Evolutionary conservation across 2,888 invertebrate species (phyloP).

Genomic region (Syrista parreyssii): DNA sequence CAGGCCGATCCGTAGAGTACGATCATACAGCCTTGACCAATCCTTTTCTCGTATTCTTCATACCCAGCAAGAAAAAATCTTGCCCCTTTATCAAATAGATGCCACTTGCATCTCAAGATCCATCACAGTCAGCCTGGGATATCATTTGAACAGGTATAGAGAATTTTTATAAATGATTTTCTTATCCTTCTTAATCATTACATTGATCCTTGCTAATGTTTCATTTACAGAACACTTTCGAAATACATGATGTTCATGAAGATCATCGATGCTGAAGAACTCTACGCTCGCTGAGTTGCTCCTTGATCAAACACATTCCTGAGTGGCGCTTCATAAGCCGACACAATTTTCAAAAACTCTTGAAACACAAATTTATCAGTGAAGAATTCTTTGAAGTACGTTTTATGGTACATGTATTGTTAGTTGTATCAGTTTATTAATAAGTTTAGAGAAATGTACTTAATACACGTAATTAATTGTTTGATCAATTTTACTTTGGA

Average conservation of each 20-base stretch:
- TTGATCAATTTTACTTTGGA: conserved; percentile 13
- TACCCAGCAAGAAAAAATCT: neutral
- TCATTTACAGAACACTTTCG: neutral
- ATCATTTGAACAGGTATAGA: neutral
- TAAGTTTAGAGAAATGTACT: neutral
- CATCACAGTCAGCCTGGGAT: neutral
- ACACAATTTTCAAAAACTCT: neutral
- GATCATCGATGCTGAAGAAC: neutral
- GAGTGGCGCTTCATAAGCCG: neutral
- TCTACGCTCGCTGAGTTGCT: neutral
- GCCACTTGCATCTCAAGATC: neutral
- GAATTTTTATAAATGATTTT: neutral
- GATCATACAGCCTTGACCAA: neutral
- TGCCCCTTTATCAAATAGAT: neutral
- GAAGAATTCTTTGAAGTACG: neutral
- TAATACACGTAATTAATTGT: neutral
- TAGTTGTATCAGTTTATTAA: neutral
- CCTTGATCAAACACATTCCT: neutral
- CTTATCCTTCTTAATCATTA: neutral
- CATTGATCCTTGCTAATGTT: neutral
- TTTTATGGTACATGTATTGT: neutral
- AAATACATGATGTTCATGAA: neutral
- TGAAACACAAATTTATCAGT: neutral
- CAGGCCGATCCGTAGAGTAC: neutral
- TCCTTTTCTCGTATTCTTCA: neutral